A percentile compares a stretch with the other conserved stretches of the same genome.
These are phyloP conservation scores for Platysternon megacephalum DNA, from an alignment of 2,113 vertebrate genomes.

Conservation along the genomic window DNA sequence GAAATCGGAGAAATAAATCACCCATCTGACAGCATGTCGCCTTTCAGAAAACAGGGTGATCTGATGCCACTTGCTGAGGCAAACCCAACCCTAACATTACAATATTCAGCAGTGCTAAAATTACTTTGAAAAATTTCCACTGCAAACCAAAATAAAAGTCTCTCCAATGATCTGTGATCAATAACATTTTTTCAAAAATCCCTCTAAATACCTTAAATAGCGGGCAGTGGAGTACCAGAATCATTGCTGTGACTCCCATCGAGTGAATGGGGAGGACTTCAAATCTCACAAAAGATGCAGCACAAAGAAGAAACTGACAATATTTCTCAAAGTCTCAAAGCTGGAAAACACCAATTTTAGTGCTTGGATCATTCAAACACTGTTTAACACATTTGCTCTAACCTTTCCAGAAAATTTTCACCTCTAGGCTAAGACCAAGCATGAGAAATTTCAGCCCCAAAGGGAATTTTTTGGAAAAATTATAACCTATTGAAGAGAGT, in stretches of 20 bases:
- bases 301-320: not conserved
- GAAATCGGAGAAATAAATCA: not conserved
- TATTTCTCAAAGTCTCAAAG: slow-evolving; percentile 23
- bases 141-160: slow-evolving; percentile 5
- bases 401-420: not conserved
- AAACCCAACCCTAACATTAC: not conserved
- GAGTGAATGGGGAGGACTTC: not conserved
- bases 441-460: slow-evolving; percentile 7
- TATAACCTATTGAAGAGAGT: not conserved
- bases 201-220: not conserved
- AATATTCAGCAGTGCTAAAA: not conserved
- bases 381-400: slow-evolving; percentile 28
- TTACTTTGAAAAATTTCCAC: not conserved
- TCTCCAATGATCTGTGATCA: not conserved
- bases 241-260: not conserved
- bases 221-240: not conserved
- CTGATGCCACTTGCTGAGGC: slow-evolving; percentile 13
- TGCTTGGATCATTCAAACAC: not conserved
- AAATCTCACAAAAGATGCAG: not conserved
- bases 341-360: slow-evolving; percentile 5
- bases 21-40: not conserved
- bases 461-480: not conserved
- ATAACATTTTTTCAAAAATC: not conserved
- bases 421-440: not conserved
- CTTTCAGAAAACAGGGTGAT: slow-evolving; percentile 1